These are phyloP conservation scores for Corydoras maculifer DNA, from an alignment of 2,113 vertebrate genomes.

Conservation along the genomic window DNA sequence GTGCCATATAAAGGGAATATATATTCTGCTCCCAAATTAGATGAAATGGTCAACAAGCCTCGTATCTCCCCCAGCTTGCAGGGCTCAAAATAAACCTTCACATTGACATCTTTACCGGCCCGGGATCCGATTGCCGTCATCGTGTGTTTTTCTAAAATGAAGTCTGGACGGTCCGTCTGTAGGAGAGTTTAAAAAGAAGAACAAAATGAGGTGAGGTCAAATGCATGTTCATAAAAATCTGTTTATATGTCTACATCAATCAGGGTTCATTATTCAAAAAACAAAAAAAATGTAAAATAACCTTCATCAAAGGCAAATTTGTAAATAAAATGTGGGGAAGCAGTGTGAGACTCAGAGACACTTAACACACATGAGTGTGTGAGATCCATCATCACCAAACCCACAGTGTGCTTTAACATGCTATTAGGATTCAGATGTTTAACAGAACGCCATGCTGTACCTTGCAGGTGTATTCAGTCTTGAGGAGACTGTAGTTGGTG, in stretches of 20 bases:
- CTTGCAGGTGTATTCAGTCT: slow-evolving; percentile 71
- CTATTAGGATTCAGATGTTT: background rate
- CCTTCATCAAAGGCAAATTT: no score
- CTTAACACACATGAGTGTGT: no score
- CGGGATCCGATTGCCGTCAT: slow-evolving; percentile 51
- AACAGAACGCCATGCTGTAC: slow-evolving; percentile 48
- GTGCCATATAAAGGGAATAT: slow-evolving; percentile 70
- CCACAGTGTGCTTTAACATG: background rate
- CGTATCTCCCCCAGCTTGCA: slow-evolving; percentile 70
- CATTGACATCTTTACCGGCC: slow-evolving; percentile 61
- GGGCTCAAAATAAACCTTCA: slow-evolving; percentile 77
- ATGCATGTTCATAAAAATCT: background rate
- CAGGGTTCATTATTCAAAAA: no score
- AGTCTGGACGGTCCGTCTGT: slow-evolving; percentile 69
- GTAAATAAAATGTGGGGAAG: no score
- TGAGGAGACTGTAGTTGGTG: slow-evolving; percentile 67
- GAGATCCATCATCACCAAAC: no score
- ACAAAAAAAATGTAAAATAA: no score
- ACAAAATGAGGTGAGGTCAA: background rate
- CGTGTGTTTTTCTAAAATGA: slow-evolving; percentile 66
- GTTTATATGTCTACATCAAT: no score
- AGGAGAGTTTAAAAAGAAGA: background rate
- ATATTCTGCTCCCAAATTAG: slow-evolving; percentile 63
- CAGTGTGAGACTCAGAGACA: no score
- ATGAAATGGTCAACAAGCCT: slow-evolving; percentile 63